Evolutionary conservation across 2,888 invertebrate genomes (phyloP).

Genomic region (Acanthosepion pharaonis): DNA sequence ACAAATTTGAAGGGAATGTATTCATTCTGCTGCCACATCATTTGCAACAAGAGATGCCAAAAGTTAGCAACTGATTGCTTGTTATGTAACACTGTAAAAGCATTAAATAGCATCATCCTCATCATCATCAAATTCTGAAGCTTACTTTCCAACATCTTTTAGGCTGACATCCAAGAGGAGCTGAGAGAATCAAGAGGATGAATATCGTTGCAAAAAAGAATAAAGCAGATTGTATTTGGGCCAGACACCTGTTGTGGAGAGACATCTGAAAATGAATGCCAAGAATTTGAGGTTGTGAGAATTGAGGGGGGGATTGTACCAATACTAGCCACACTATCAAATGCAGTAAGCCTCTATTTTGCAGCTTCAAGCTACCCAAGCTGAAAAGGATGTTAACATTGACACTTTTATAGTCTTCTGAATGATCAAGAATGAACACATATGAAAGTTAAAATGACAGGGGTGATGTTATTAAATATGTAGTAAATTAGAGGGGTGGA

Average conservation of each 20-base stretch:
- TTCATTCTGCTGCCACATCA: background rate
- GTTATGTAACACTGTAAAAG: background rate
- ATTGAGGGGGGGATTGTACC: background rate
- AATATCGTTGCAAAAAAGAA: background rate
- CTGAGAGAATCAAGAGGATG: background rate
- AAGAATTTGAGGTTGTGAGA: background rate
- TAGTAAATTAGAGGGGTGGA: too few species aligned
- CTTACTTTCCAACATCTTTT: background rate
- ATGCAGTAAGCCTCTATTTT: background rate
- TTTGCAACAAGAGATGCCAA: constrained; percentile 8
- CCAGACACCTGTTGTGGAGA: background rate
- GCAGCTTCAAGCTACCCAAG: background rate
- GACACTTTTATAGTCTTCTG: background rate
- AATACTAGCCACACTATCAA: background rate
- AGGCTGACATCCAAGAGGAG: background rate
- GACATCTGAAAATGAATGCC: constrained; percentile 21
- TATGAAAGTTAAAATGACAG: too few species aligned
- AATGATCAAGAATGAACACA: too few species aligned
- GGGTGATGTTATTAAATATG: too few species aligned
- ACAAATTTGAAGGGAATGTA: background rate
- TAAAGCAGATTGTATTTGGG: background rate
- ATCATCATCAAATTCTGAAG: background rate
- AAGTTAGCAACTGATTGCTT: background rate
- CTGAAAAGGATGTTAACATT: background rate
- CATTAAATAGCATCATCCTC: background rate